Evolutionary conservation across 2,797 vertebrate species (phyloP), one percentile per base, ranked within the genome.

Genomic region (Graptemys geographica): DNA sequence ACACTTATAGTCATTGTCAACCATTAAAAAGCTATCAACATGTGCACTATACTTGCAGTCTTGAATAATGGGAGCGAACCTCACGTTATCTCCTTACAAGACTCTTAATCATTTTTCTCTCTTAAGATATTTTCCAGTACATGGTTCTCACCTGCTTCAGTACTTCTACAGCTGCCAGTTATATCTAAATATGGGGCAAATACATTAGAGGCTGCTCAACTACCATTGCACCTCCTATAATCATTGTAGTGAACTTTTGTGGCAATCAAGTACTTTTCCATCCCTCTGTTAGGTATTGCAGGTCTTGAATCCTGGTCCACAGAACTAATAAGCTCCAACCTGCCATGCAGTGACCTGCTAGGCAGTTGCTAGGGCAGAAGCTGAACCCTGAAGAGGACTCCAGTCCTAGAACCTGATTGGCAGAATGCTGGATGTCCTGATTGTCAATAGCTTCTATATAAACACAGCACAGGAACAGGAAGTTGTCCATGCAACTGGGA

Each of bases 231-330:
- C 28, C n/a, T 79, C 82, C 90, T 81, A 88, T 91, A 95, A 93
- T 56, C 82, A 88, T 80, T 79, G 65, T 53, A 90, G 83, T 80
- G 80, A 57, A 65, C 57, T 96, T 52, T 53, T 85, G 83, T 95
- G 95, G 91, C 90, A 96, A 93, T 84, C 94, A 95, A 1, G 85
- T 0, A 0, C 74, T 44, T 87, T 80, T 82, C 55, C 41, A 92
- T 79, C 72, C 62, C 53, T 88, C 27, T 11, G 18, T 41, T 21
- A 72, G 21, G 37, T 72, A 41, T 21, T 37, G 6, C 69, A 37
- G 10, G 19, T 69, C n/a, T 41, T 41, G 69, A 41, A 37, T 3
- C n/a, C 11, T 37, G 37, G 69, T 41, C 37, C 21, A 11, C 37
- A n/a, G 62, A 72, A 21, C 18, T 72, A 72, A 72, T 41, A 72